These are phyloP conservation scores for Nipponacmea schrenckii DNA, from an alignment of 2,888 invertebrate genomes.

Conservation along the genomic window DNA sequence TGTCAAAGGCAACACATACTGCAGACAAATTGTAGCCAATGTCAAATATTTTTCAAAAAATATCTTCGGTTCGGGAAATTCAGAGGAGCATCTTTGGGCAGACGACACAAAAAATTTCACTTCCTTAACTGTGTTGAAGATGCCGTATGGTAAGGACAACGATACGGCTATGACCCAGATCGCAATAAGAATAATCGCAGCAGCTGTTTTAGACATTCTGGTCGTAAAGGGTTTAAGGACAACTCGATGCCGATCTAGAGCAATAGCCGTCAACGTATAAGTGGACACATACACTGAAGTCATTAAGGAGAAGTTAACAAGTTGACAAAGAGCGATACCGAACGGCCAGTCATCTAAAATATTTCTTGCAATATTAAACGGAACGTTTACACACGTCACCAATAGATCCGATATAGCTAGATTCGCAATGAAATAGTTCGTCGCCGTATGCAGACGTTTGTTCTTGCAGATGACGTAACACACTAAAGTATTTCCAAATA, in stretches of 20 bases:
- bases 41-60: slow-evolving; percentile 64
- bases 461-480: slow-evolving; percentile 60
- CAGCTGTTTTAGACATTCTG: slow-evolving; percentile 64
- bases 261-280: slow-evolving; percentile 69
- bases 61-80: slow-evolving; percentile 53
- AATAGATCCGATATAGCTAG: slow-evolving; percentile 59
- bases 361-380: slow-evolving; percentile 68
- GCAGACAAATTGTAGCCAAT: slow-evolving; percentile 65
- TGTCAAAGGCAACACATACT: slow-evolving; percentile 68
- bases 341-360: slow-evolving; percentile 69
- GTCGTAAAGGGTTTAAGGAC: slow-evolving; percentile 68
- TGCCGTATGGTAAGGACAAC: slow-evolving; percentile 67
- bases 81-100: slow-evolving; percentile 60
- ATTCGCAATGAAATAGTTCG: slow-evolving; percentile 63
- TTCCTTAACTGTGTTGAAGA: slow-evolving; percentile 56
- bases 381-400: slow-evolving; percentile 67
- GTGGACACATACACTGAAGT: slow-evolving; percentile 69
- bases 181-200: slow-evolving; percentile 57
- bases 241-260: slow-evolving; percentile 68
- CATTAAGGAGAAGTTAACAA: slow-evolving; percentile 68
- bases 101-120: slow-evolving; percentile 39
- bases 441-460: slow-evolving; percentile 61
- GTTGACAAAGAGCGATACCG: slow-evolving; percentile 67
- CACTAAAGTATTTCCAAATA: slow-evolving; percentile 59
- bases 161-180: slow-evolving; percentile 65